Evolutionary conservation across 1,140 invertebrate species (phyloP), one percentile per base, ranked within the genome.

Genomic region (Micrasema longulum): DNA sequence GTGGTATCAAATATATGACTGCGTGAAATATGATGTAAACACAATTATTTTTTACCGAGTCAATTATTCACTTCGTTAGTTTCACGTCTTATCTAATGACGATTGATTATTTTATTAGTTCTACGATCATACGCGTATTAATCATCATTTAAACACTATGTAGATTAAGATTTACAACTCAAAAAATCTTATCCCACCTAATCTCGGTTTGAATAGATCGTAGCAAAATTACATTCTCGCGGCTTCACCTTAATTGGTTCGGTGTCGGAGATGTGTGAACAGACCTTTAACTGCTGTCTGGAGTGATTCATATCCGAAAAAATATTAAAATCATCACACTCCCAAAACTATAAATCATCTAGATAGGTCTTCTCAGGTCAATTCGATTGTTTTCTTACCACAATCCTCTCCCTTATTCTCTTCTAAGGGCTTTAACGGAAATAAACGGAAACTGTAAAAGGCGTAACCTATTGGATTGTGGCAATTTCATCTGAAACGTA

Each of bases 271-370:
- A 64, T 48, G 62, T 64, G 62, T 64, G 62, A 64, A 64, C 62
- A 48, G 62, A 48, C 23, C 43, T 47, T 16, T 22, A 31, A 64
- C 41, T 26, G 62, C 45, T 47, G 62, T 47, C 62, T 18, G 62
- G 16, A 41, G 35, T 68, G 65, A 68, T 43, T 53, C 65, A 55
- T 55, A 31, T 38, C 35, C 14, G 65, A 26, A 55, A 43, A 65
- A 48, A 67, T 48, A 67, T 67, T 57, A 68, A 68, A 68, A 57
- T 68, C 65, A 68, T 68, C 65, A 68, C 65, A 57, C 50, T 41
- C 36, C 36, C 5, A 14, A 57, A 41, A 16, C 22, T 20, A 45
- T 68, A 68, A 68, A 57, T 68, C 65, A 68, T 55, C 10, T n/a
- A n/a, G 50, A 6, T 7, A 35, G 22, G 31, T 20, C 52, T 35